Percentiles rank a stretch among this genome's conserved stretches.
Conservation (phyloP, 30 jellyfish, hydroid and myxozoan species). For the Hydractinia echinata region DNA sequence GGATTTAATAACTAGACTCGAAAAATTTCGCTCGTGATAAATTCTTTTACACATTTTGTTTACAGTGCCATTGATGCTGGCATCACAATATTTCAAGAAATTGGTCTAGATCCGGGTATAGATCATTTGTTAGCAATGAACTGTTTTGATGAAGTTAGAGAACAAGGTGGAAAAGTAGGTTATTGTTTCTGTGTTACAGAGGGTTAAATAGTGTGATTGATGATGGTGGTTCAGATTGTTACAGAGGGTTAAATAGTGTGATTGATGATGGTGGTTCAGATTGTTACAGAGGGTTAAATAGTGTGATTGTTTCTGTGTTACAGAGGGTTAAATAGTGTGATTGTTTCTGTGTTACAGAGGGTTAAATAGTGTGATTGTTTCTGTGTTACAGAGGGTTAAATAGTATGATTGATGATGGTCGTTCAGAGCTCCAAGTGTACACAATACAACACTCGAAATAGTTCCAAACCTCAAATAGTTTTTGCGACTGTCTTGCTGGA, state of each 20-base stretch:
- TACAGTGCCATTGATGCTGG: constrained; percentile 95
- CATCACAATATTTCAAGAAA: constrained; percentile 83
- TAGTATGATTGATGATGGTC: not conserved
- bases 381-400: not conserved
- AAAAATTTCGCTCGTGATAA: no score
- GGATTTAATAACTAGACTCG: no score
- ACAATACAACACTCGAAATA: no score
- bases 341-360: no score
- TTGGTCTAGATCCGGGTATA: constrained; percentile 97
- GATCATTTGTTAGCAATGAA: constrained; percentile 96
- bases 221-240: not conserved
- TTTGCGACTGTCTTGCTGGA: no score
- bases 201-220: not conserved
- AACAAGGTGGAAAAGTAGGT: constrained; percentile 78
- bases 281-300: not conserved
- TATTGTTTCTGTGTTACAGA: not conserved
- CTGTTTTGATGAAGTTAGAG: constrained; percentile 73
- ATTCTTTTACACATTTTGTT: no score
- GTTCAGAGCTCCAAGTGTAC: no score
- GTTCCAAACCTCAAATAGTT: no score
- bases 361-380: not conserved
- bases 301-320: not conserved
- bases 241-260: not conserved
- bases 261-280: not conserved
- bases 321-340: not conserved